Evolutionary conservation across 2,113 vertebrate genomes (phyloP).

Genomic region (Epinephelus lanceolatus): DNA sequence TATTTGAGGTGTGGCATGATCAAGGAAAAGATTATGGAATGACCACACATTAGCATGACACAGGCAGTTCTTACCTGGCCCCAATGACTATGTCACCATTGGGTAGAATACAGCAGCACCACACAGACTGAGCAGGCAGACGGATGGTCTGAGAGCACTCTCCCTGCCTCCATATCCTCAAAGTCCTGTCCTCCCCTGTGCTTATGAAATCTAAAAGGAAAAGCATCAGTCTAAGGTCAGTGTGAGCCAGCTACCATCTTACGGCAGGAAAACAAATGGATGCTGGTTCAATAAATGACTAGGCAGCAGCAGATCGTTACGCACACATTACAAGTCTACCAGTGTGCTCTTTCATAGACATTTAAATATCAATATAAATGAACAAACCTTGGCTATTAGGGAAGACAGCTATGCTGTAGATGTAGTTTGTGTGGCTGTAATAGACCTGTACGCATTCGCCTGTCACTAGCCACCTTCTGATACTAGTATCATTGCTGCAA

Average conservation of each 20-base stretch:
- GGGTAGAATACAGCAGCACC: conserved; percentile 95
- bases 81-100: conserved; percentile 95
- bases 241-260: not conserved
- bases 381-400: conserved; percentile 91
- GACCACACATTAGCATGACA: not conserved
- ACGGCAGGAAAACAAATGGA: not conserved
- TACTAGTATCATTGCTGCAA: conserved; percentile 95
- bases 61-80: conserved; percentile 88
- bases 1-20: conserved; percentile 17
- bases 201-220: conserved; percentile 90
- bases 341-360: not conserved
- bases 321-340: not conserved
- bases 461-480: conserved; percentile 94
- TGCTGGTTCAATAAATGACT: not conserved
- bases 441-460: conserved; percentile 94
- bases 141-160: conserved; percentile 95
- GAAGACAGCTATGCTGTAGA: conserved; percentile 95
- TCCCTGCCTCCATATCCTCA: conserved; percentile 93
- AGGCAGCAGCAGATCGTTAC: not conserved
- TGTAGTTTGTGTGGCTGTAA: conserved; percentile 96
- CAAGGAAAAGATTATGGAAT: not conserved
- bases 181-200: conserved; percentile 93
- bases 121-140: conserved; percentile 96
- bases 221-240: not conserved
- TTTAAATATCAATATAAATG: conserved; percentile 6